Conservation (phyloP, 2,113 vertebrate species). For the Lasiurus borealis region DNA sequence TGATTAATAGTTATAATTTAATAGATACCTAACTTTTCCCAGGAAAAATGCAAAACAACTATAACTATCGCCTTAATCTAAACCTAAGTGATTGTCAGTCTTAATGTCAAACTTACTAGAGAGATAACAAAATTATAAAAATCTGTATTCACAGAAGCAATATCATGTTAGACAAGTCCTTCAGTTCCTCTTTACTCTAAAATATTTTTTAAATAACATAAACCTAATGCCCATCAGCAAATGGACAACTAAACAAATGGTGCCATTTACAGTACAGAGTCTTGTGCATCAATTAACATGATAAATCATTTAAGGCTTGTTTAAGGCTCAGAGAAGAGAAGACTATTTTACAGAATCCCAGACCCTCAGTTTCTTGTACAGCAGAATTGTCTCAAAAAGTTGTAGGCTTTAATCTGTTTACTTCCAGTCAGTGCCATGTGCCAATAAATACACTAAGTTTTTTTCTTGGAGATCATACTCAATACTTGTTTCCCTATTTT, state of each 20-base stretch:
- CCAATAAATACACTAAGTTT: background rate
- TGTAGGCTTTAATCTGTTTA: background rate
- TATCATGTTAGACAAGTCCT: background rate
- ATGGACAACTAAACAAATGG: slow-evolving; percentile 10
- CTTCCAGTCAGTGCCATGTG: background rate
- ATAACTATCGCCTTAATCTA: background rate
- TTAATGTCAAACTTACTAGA: slow-evolving; percentile 8
- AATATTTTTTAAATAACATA: background rate
- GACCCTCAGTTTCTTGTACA: background rate
- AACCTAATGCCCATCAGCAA: background rate
- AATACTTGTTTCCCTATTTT: too few relatives aligned
- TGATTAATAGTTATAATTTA: background rate
- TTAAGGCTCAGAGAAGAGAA: background rate
- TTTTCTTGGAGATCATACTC: too few relatives aligned
- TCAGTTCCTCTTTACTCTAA: background rate
- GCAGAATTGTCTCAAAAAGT: background rate
- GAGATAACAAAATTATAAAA: background rate
- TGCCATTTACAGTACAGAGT: background rate
- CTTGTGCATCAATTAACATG: background rate
- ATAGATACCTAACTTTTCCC: background rate
- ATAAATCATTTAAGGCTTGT: background rate
- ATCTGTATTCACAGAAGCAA: slow-evolving; percentile 11
- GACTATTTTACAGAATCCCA: background rate
- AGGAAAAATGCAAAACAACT: background rate
- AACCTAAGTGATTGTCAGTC: slow-evolving; percentile 36